Conservation (phyloP, 2,797 vertebrate genomes). For the Rachycentron canadum region DNA sequence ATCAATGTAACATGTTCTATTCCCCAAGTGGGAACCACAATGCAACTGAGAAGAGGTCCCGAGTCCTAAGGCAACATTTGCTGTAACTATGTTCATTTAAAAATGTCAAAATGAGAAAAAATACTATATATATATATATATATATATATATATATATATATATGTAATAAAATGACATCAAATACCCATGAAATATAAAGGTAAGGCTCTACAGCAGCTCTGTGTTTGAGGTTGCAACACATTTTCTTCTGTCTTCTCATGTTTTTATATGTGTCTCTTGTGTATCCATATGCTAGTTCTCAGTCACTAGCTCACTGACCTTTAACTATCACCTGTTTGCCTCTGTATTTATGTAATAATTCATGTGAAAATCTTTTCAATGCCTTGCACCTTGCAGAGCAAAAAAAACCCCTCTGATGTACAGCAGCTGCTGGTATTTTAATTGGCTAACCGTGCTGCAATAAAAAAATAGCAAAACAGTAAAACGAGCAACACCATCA, state of each 20-base stretch:
- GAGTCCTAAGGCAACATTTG: not conserved
- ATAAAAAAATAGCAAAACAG: slow-evolving; percentile 42
- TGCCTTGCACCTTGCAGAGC: not conserved
- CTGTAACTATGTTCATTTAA: not conserved
- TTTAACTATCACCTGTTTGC: not conserved
- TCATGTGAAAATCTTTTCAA: not conserved
- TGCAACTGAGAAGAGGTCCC: not conserved
- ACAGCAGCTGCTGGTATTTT: slow-evolving; percentile 31
- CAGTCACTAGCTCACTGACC: not conserved
- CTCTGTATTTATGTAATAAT: not conserved
- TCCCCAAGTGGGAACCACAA: not conserved
- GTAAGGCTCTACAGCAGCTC: not conserved
- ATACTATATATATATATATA: not conserved
- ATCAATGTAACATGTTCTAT: not conserved
- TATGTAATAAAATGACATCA: not conserved
- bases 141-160: too few species aligned
- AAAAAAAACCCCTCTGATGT: slow-evolving; percentile 17
- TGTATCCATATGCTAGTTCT: not conserved
- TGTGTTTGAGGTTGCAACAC: not conserved
- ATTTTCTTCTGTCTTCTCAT: not conserved
- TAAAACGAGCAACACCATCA: slow-evolving; percentile 2
- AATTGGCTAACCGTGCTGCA: slow-evolving; percentile 36
- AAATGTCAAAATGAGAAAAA: not conserved
- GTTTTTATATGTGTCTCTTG: not conserved
- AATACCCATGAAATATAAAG: not conserved